These are phyloP conservation scores for Daboia siamensis DNA, from an alignment of 2,113 vertebrate genomes.

Conservation along the genomic window DNA sequence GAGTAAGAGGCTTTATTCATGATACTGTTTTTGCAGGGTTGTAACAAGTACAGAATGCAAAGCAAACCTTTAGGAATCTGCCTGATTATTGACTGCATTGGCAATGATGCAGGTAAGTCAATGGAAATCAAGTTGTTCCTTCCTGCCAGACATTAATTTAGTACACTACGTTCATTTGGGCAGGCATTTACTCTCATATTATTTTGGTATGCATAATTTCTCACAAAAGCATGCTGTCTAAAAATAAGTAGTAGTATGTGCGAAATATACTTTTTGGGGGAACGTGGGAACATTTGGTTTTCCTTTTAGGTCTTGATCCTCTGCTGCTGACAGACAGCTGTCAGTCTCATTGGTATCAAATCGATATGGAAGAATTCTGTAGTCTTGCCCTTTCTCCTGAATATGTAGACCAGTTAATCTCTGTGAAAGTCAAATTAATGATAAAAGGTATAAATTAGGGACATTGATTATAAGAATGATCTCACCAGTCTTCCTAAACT, in stretches of 20 bases:
- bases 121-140: slow-evolving; percentile 4
- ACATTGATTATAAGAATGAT: background rate
- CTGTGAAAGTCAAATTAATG: background rate
- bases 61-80: slow-evolving; percentile 80
- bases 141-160: background rate
- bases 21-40: slow-evolving; percentile 49
- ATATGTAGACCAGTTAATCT: background rate
- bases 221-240: background rate
- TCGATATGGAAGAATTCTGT: no score
- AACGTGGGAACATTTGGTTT: no score
- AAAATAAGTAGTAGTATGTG: background rate
- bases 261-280: no score
- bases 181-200: background rate
- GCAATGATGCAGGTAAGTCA: slow-evolving; percentile 81
- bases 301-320: no score
- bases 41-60: slow-evolving; percentile 75
- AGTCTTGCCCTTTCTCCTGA: no score
- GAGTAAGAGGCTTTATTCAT: background rate
- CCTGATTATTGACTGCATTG: slow-evolving; percentile 90
- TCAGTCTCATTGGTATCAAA: no score
- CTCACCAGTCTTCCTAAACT: background rate
- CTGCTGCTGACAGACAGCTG: no score
- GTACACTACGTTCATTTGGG: background rate
- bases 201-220: background rate
- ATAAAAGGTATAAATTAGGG: background rate